Conservation (phyloP, 2,888 invertebrate genomes). For the Latrodectus elegans region DNA sequence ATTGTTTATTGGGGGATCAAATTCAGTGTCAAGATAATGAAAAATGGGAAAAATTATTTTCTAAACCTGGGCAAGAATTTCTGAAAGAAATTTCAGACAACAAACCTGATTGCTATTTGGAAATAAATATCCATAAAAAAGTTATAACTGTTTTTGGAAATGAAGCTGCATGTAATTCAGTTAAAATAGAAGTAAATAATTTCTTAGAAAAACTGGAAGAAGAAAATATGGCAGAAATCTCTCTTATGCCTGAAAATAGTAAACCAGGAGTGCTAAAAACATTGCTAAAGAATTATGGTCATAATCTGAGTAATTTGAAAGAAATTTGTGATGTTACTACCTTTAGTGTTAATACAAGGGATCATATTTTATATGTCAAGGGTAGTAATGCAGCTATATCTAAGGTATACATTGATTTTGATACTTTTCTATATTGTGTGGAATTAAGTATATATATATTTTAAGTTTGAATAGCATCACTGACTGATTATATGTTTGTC, state of each 20-base stretch:
- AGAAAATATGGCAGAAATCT: constrained; percentile 39
- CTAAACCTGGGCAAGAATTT: constrained; percentile 4
- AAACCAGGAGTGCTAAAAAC: constrained; percentile 38
- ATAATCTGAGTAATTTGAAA: constrained; percentile 30
- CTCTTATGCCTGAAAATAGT: constrained; percentile 24
- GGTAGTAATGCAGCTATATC: constrained; percentile 30
- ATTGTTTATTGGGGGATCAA: constrained; percentile 47
- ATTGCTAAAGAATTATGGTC: constrained; percentile 49
- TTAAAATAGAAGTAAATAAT: constrained; percentile 29
- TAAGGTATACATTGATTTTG: constrained; percentile 19
- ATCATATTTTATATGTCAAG: constrained; percentile 23
- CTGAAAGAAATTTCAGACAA: constrained; percentile 37
- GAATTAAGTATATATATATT: no score
- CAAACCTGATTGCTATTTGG: constrained; percentile 33
- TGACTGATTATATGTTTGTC: no score
- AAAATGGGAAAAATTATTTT: constrained; percentile 38
- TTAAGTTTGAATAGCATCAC: no score
- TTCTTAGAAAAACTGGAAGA: constrained; percentile 27
- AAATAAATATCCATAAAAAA: constrained; percentile 40
- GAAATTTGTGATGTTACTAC: constrained; percentile 13
- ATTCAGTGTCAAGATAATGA: constrained; percentile 23
- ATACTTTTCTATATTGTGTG: neutral
- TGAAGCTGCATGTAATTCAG: constrained; percentile 19
- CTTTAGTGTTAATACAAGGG: constrained; percentile 26
- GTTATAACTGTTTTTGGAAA: constrained; percentile 53